Evolutionary conservation across 2,888 invertebrate genomes (phyloP).

Genomic region (Aplocera efformata): DNA sequence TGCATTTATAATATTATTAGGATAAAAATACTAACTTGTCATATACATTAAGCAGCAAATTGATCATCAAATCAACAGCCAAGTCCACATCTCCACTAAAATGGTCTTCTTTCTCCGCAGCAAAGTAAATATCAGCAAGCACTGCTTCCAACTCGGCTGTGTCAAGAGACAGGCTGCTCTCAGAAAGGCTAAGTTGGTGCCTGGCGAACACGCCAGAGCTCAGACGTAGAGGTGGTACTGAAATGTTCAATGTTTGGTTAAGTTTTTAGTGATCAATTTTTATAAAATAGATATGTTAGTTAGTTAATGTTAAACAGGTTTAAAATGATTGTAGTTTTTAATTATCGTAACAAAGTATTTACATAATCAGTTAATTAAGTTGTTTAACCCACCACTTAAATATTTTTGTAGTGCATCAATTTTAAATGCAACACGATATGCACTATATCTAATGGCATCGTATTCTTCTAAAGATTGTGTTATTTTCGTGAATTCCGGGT

Average conservation of each 20-base stretch:
- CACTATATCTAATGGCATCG: slow-evolving; percentile 86
- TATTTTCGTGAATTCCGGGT: slow-evolving; percentile 81
- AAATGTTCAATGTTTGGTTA: slow-evolving; percentile 21
- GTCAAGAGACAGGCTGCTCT: slow-evolving; percentile 84
- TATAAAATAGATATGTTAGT: too few species aligned
- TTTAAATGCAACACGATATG: slow-evolving; percentile 89
- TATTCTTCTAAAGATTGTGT: slow-evolving; percentile 81
- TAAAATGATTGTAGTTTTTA: too few species aligned
- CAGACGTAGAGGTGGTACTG: slow-evolving; percentile 77
- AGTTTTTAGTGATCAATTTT: slow-evolving; percentile 1
- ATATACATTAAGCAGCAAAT: slow-evolving; percentile 84
- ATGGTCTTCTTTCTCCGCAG: slow-evolving; percentile 83
- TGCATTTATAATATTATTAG: too few species aligned
- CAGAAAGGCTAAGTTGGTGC: slow-evolving; percentile 85
- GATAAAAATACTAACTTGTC: slow-evolving; percentile 83
- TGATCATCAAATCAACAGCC: slow-evolving; percentile 82
- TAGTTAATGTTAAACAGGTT: too few species aligned
- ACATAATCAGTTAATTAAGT: too few species aligned
- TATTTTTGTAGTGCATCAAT: slow-evolving; percentile 64
- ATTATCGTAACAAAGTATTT: too few species aligned
- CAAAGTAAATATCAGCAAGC: slow-evolving; percentile 87
- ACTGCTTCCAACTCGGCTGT: slow-evolving; percentile 86
- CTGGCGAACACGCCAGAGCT: slow-evolving; percentile 86
- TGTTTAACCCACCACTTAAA: slow-evolving; percentile 80
- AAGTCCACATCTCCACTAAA: slow-evolving; percentile 82